Evolutionary conservation across 1,140 invertebrate genomes (phyloP).

Genomic region (Apis laboriosa): DNA sequence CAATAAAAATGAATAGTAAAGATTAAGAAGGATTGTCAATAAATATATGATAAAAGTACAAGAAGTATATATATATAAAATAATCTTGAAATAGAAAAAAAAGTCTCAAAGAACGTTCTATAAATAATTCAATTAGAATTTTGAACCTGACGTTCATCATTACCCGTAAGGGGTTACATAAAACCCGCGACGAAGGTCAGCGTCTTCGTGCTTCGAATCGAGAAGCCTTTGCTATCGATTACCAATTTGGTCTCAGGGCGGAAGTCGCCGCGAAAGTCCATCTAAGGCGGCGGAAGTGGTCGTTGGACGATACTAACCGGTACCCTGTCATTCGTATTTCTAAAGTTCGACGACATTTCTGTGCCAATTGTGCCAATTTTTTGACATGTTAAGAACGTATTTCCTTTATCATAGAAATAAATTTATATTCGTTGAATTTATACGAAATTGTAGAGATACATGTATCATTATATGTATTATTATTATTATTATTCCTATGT

Average conservation of each 20-base stretch:
- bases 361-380: neutral
- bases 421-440: neutral
- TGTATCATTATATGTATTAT: too few relatives aligned
- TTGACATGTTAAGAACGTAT: neutral
- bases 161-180: slow-evolving; percentile 28
- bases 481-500: too few relatives aligned
- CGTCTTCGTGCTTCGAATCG: slow-evolving; percentile 41
- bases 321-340: slow-evolving; percentile 36
- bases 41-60: too few relatives aligned
- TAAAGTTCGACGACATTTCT: slow-evolving; percentile 24
- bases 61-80: too few relatives aligned
- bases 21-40: too few relatives aligned
- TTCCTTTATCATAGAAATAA: neutral
- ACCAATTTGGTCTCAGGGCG: slow-evolving; percentile 49
- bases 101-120: neutral
- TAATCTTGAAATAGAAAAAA: too few relatives aligned
- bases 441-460: too few relatives aligned
- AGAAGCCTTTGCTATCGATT: slow-evolving; percentile 51
- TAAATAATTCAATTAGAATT: slow-evolving; percentile 16
- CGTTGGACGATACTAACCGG: slow-evolving; percentile 52
- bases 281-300: slow-evolving; percentile 57
- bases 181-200: slow-evolving; percentile 2
- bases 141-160: neutral
- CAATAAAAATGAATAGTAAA: too few relatives aligned
- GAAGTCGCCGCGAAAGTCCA: slow-evolving; percentile 43